These are phyloP conservation scores for Drosophila kambysellisi DNA, from an alignment of 2,888 invertebrate genomes.

Conservation along the genomic window DNA sequence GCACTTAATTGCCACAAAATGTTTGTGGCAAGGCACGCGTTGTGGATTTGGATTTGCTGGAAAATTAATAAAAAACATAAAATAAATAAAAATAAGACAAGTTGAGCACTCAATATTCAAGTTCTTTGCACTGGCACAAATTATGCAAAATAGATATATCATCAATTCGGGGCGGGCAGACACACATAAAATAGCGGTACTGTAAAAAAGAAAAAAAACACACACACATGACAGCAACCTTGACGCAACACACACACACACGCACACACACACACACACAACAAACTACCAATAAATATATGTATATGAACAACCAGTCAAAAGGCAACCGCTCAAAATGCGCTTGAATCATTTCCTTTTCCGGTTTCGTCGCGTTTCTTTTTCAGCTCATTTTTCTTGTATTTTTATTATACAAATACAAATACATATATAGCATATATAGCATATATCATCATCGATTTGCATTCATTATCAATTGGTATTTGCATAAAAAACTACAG, in stretches of 20 bases:
- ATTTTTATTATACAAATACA: constrained; percentile 6
- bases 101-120: constrained; percentile 18
- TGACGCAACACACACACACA: constrained; percentile 29
- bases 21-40: constrained; percentile 43
- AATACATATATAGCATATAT: background rate
- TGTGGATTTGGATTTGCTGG: constrained; percentile 19
- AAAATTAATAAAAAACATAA: constrained; percentile 31
- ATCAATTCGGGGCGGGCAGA: constrained; percentile 4
- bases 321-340: constrained; percentile 35
- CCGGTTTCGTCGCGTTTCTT: constrained; percentile 65
- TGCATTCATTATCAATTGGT: constrained; percentile 56
- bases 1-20: constrained; percentile 51
- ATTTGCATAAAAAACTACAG: constrained; percentile 56
- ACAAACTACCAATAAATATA: constrained; percentile 32
- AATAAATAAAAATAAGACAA: background rate
- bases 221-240: constrained; percentile 40
- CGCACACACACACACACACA: constrained; percentile 8
- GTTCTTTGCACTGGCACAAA: constrained; percentile 33
- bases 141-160: constrained; percentile 25
- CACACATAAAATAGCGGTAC: constrained; percentile 39
- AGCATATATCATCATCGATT: constrained; percentile 46
- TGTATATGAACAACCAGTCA: constrained; percentile 24
- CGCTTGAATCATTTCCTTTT: constrained; percentile 75
- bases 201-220: constrained; percentile 6
- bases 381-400: constrained; percentile 31